phyloP scores from a whole-genome alignment of 2,797 vertebrate species.

The Lepidocolaptes lacrymiger region DNA sequence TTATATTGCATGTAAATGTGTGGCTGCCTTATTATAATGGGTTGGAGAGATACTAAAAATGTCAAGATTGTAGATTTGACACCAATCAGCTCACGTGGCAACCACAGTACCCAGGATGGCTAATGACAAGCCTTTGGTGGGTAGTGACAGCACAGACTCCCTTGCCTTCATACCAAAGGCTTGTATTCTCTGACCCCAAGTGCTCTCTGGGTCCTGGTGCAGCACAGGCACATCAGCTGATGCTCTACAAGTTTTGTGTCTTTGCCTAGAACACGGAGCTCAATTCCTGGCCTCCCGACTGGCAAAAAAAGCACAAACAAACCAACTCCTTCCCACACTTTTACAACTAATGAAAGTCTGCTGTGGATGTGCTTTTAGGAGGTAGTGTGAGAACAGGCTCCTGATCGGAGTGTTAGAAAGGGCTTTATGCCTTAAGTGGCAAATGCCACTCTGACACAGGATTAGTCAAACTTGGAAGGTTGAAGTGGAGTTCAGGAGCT shows the following conservation, averaged over 20 bases:
- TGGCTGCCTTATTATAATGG: not conserved
- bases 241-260: not conserved
- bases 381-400: slow-evolving; percentile 13
- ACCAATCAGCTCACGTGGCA: not conserved
- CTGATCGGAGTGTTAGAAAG: not conserved
- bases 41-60: not conserved
- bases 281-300: not conserved
- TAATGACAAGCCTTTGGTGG: not conserved
- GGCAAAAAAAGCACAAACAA: slow-evolving; percentile 10
- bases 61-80: not conserved
- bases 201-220: not conserved
- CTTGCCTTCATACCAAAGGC: not conserved
- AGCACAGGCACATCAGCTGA: not conserved
- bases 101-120: not conserved
- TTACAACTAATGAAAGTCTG: not conserved
- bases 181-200: not conserved
- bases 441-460: slow-evolving; percentile 46
- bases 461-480: slow-evolving; percentile 49
- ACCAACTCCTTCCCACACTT: slow-evolving; percentile 27
- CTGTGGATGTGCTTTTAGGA: slow-evolving; percentile 6
- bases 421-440: slow-evolving; percentile 24
- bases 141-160: not conserved
- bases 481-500: not conserved
- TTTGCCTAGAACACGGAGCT: not conserved
- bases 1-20: accelerated